Conservation (phyloP, 1,140 invertebrate species). For the Euwallacea fornicatus region DNA sequence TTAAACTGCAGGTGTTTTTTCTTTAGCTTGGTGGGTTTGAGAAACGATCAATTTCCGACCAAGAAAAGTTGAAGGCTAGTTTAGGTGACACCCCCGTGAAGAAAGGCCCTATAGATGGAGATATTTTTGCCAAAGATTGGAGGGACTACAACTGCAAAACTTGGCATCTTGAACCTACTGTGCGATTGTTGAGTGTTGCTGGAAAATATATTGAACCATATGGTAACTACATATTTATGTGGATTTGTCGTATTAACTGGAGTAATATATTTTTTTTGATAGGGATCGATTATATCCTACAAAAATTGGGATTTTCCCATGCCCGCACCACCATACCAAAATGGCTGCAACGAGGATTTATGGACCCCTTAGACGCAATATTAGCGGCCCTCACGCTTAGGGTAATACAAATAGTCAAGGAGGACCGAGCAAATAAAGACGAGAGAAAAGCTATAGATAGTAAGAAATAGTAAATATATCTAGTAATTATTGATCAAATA, state of each 20-base stretch:
- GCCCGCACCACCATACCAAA: slow-evolving; percentile 98
- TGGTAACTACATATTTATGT: slow-evolving; percentile 56
- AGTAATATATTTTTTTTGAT: not conserved
- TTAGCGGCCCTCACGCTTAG: slow-evolving; percentile 70
- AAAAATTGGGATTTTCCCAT: slow-evolving; percentile 95
- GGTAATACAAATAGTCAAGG: slow-evolving; percentile 58
- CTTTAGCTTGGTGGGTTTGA: slow-evolving; percentile 43
- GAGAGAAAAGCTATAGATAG: slow-evolving; percentile 41
- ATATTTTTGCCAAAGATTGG: slow-evolving; percentile 82
- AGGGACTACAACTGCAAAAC: slow-evolving; percentile 92
- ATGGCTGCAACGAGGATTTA: slow-evolving; percentile 96
- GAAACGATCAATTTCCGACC: slow-evolving; percentile 39
- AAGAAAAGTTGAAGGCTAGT: slow-evolving; percentile 40
- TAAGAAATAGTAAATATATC: slow-evolving; percentile 20
- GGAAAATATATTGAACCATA: slow-evolving; percentile 96
- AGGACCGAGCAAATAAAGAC: slow-evolving; percentile 45
- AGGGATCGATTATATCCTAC: slow-evolving; percentile 90
- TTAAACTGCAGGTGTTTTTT: not conserved
- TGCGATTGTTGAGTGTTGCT: slow-evolving; percentile 67
- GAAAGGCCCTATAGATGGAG: slow-evolving; percentile 49
- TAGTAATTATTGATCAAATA: not conserved
- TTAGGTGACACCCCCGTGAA: slow-evolving; percentile 57
- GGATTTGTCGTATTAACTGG: not conserved
- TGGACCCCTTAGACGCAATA: slow-evolving; percentile 93
- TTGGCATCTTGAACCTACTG: slow-evolving; percentile 97